These are phyloP conservation scores for Pterocles burchelli DNA, from an alignment of 2,113 vertebrate species.

Conservation along the genomic window DNA sequence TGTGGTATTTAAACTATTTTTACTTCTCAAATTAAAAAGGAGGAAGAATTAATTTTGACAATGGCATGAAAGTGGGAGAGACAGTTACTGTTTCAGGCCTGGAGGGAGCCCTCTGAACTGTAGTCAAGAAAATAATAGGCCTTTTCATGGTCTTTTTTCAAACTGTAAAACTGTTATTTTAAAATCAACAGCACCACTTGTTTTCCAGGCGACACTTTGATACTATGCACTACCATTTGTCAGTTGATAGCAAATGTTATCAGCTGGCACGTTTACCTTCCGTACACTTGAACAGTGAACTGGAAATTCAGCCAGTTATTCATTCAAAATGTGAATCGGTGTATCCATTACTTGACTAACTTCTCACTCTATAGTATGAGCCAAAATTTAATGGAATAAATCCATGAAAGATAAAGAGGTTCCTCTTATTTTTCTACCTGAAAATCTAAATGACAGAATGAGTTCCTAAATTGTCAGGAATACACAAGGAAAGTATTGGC, in stretches of 20 bases:
- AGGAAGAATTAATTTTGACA: background rate
- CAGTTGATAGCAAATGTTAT: background rate
- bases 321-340: background rate
- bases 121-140: background rate
- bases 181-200: background rate
- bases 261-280: background rate
- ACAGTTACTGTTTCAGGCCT: background rate
- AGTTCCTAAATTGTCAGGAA: background rate
- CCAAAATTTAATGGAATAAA: background rate
- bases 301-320: background rate
- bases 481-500: background rate
- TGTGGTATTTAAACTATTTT: slow-evolving; percentile 38
- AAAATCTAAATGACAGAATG: background rate
- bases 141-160: background rate
- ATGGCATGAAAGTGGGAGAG: background rate
- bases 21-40: slow-evolving; percentile 1
- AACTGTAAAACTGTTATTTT: background rate
- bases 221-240: background rate
- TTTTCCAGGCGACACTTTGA: background rate
- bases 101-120: background rate
- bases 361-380: background rate
- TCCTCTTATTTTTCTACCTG: background rate
- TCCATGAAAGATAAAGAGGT: background rate
- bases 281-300: background rate
- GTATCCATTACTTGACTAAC: background rate